Percentiles rank a stretch among this genome's conserved stretches.
Evolutionary conservation across 2,113 vertebrate species (phyloP).

Genomic region (cattle (Bos taurus)): ARS-UCD2.0 NC_037338.1:46300001-46300500

Average conservation of each 20-base stretch:
- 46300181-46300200: not conserved
- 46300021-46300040: too few species aligned
- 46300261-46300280: not conserved
- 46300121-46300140: not conserved
- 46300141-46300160: not conserved
- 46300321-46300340: not conserved
- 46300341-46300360: not conserved
- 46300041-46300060: not conserved
- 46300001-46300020: not conserved
- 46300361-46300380: not conserved
- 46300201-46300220: not conserved
- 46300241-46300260: not conserved
- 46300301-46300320: not conserved
- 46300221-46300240: not conserved
- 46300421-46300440: not conserved
- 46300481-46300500: not conserved
- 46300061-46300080: not conserved
- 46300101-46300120: not conserved
- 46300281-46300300: not conserved
- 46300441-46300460: not conserved
- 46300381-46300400: not conserved
- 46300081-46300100: not conserved
- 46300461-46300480: not conserved
- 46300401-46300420: not conserved
- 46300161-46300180: not conserved